Evolutionary conservation across 2,113 vertebrate species (phyloP), one percentile per base, ranked within the genome.

Genomic region (Solenodon paradoxus): DNA sequence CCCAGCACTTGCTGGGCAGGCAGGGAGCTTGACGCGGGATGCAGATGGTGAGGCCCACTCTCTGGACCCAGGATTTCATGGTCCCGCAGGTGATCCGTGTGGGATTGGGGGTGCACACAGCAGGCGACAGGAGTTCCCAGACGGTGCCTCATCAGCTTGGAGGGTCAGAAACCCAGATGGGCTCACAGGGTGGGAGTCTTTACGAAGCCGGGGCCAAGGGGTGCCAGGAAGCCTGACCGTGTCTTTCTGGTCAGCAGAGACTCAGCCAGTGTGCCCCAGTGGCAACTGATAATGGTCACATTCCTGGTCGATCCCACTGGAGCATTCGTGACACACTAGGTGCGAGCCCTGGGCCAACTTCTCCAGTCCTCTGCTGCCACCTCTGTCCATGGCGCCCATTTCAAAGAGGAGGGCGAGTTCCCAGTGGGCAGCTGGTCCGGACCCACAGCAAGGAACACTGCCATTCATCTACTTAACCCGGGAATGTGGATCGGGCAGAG

Each of bases 21-120:
- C 35, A 13, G 2, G 28, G 22, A 47, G 32, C 26, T 55, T 38
- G 19, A 38, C 49, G 64, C 42, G 35, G 85, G 38, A 13, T 3
- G 1, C 28, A 32, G 19, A 12, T 15, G 40, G 13, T 28, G 12
- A 74, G 19, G 4, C n/a, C 51, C 0, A 0, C 19, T 42, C 47
- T 57, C 35, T 4, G 66, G 38, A 16, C 80, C 35, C 53, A 30
- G 59, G 30, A 42, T 63, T 32, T 51, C 64, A 79, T 24, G 68
- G 38, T 47, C 38, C 3, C 6, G 3, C 30, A 66, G 19, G 51
- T 0, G n/a, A 40, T 61, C 32, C 0, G 3, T 20, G 16, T 84
- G 22, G 45, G 24, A 42, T 0, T 30, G n/a, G 55, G n/a, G 69
- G 79, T 35, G 15, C 71, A 40, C 19, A 2, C 0, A 1, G 3